A percentile compares a stretch with the other conserved stretches of the same genome.
These are phyloP conservation scores for Apodemia hepburni DNA, from an alignment of 2,888 invertebrate species.

Conservation along the genomic window DNA sequence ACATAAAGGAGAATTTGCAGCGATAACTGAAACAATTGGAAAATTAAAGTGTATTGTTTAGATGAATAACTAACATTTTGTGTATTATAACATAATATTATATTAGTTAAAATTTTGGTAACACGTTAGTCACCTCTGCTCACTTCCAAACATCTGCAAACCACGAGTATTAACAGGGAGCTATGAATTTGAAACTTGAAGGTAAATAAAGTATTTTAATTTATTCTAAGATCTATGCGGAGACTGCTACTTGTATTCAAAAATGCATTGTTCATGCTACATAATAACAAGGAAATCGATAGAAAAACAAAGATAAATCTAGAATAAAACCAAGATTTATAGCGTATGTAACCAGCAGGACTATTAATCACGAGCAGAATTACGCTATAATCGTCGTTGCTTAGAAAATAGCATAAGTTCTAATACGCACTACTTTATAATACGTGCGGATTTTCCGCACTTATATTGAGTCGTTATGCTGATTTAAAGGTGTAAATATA, in stretches of 20 bases:
- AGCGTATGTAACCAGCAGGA: constrained; percentile 8
- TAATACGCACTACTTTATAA: constrained; percentile 4
- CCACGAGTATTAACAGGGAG: no score
- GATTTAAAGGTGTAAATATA: no score
- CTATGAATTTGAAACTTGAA: no score
- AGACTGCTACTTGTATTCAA: not conserved
- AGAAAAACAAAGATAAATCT: constrained; percentile 12
- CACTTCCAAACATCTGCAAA: no score
- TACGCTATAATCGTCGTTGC: constrained; percentile 7
- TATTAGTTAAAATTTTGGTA: no score
- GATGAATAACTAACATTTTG: no score
- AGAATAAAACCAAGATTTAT: constrained; percentile 14
- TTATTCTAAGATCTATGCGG: not conserved
- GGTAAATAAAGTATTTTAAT: not conserved
- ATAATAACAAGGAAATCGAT: constrained; percentile 15
- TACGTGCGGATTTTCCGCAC: not conserved
- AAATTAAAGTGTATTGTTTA: no score
- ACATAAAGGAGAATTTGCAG: no score
- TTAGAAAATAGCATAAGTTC: constrained; percentile 3
- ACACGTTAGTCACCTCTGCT: no score
- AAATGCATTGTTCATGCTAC: constrained; percentile 6
- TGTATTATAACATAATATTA: no score
- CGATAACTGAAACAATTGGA: no score
- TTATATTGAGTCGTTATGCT: no score
- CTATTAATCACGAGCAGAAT: constrained; percentile 9